Conservation (phyloP, 2,888 invertebrate species). For the Exephanes ischioxanthus region DNA sequence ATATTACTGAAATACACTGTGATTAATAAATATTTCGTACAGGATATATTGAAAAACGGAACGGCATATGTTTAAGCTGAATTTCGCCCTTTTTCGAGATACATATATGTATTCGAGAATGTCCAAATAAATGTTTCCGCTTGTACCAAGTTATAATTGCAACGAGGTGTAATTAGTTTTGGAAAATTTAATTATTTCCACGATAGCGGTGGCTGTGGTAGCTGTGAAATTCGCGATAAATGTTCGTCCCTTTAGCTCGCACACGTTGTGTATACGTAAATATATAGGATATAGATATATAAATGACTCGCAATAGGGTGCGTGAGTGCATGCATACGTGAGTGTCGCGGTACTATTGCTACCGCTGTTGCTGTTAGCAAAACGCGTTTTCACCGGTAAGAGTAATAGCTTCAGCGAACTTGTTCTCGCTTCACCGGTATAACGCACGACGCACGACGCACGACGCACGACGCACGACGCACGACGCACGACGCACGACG, state of each 20-base stretch:
- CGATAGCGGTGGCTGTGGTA: conserved; percentile 68
- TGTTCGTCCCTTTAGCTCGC: conserved; percentile 66
- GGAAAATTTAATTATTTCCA: conserved; percentile 83
- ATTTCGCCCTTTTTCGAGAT: neutral
- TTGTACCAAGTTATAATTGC: conserved; percentile 82
- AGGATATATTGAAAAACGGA: neutral
- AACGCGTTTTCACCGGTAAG: conserved; percentile 39
- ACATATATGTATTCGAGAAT: conserved; percentile 55
- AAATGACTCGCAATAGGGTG: conserved; percentile 19
- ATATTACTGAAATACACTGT: neutral
- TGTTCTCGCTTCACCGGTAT: conserved; percentile 31
- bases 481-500: too few species aligned
- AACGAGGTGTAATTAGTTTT: conserved; percentile 83
- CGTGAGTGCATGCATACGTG: conserved; percentile 25
- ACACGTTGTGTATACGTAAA: neutral
- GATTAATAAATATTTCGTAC: neutral
- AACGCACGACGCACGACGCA: conserved; percentile 4
- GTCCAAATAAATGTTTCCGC: conserved; percentile 61
- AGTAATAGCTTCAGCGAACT: conserved; percentile 38
- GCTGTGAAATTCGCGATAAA: conserved; percentile 75
- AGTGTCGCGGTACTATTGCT: conserved; percentile 21
- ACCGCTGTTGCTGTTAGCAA: conserved; percentile 10
- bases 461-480: too few species aligned
- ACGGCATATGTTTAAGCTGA: conserved; percentile 1
- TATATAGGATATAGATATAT: conserved; percentile 3